Conservation (phyloP, 2,888 invertebrate species). For the Ganaspis brasiliensis region DNA sequence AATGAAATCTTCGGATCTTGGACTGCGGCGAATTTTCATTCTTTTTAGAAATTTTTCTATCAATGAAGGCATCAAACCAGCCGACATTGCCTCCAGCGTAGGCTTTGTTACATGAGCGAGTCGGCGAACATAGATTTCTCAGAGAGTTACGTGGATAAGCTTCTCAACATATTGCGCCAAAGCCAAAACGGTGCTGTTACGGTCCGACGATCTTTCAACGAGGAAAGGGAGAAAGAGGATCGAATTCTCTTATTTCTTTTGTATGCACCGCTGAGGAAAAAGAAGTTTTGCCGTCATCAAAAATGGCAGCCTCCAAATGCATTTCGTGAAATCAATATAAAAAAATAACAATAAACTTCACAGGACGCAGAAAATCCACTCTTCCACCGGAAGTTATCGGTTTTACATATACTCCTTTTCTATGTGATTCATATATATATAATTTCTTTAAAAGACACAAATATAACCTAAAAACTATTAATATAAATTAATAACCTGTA, state of each 20-base stretch:
- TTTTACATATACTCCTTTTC: too few species aligned
- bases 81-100: conserved; percentile 37
- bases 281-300: conserved; percentile 23
- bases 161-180: conserved; percentile 76
- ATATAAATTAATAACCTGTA: too few species aligned
- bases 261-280: neutral
- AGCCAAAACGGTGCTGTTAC: conserved; percentile 70
- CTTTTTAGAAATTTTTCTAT: conserved; percentile 9
- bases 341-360: too few species aligned
- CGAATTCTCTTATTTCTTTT: conserved; percentile 42
- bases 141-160: conserved; percentile 79
- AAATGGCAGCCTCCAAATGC: conserved; percentile 14
- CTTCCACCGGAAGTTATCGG: neutral
- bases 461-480: too few species aligned
- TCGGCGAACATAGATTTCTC: conserved; percentile 57
- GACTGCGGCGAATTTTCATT: neutral
- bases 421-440: too few species aligned
- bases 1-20: neutral
- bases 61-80: conserved; percentile 12
- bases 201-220: conserved; percentile 21
- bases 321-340: conserved; percentile 25
- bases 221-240: conserved; percentile 37
- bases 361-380: too few species aligned
- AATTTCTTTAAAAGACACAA: too few species aligned
- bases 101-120: conserved; percentile 53